Conservation (phyloP, 2,888 invertebrate genomes). For the Galeopsomyia nigrocyanea region DNA sequence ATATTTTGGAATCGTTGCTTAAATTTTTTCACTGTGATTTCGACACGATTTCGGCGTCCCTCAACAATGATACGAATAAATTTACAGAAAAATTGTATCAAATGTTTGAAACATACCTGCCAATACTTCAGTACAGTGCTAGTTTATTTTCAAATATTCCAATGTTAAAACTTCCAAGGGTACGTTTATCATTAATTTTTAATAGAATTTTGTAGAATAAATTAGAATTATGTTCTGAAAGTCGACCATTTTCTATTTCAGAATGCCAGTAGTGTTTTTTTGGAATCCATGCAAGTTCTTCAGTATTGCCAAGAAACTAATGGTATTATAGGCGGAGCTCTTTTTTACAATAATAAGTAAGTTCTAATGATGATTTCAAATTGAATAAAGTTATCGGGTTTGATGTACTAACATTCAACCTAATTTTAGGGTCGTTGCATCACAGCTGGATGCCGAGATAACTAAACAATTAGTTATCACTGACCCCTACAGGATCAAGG, state of each 20-base stretch:
- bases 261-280: conserved; percentile 89
- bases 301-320: conserved; percentile 85
- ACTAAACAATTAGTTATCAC: conserved; percentile 86
- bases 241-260: conserved; percentile 66
- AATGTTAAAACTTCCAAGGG: conserved; percentile 85
- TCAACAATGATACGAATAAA: conserved; percentile 71
- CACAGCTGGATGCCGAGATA: conserved; percentile 79
- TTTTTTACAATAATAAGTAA: conserved; percentile 92
- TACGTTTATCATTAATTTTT: conserved; percentile 57
- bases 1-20: conserved; percentile 81
- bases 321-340: conserved; percentile 86
- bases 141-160: conserved; percentile 88
- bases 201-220: conserved; percentile 9
- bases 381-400: too few relatives aligned
- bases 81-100: conserved; percentile 84
- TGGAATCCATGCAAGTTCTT: conserved; percentile 88
- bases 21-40: conserved; percentile 90
- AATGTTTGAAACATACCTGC: conserved; percentile 91
- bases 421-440: conserved; percentile 79
- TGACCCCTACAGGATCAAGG: conserved; percentile 86
- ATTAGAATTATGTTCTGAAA: conserved; percentile 20
- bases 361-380: conserved; percentile 56
- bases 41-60: conserved; percentile 76
- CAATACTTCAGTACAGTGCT: conserved; percentile 85
- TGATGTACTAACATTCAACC: too few relatives aligned